phyloP scores from a whole-genome alignment of 2,797 vertebrate genomes.

The Clarias laeviceps region DNA sequence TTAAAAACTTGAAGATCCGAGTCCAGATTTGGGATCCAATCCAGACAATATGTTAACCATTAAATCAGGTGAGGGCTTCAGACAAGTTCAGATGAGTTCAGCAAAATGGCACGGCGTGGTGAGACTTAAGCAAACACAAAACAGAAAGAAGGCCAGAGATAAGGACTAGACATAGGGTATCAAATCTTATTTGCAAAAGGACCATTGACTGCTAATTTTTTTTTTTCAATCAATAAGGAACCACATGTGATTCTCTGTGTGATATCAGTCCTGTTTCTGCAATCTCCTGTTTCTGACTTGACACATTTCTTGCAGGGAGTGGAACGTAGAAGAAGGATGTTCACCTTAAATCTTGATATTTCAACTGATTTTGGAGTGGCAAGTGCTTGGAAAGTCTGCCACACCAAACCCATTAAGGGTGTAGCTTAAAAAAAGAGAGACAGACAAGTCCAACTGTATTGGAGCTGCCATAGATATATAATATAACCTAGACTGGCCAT shows the following conservation, averaged over 20 bases:
- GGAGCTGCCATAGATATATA: too few relatives aligned
- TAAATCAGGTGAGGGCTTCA: not conserved
- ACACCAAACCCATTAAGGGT: not conserved
- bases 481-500: too few relatives aligned
- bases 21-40: not conserved
- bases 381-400: not conserved
- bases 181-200: conserved; percentile 5
- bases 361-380: not conserved
- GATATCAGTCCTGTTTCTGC: not conserved
- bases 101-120: not conserved
- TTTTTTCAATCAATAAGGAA: not conserved
- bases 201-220: not conserved
- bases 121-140: not conserved
- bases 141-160: conserved; percentile 9
- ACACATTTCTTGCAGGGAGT: not conserved
- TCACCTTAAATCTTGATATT: not conserved
- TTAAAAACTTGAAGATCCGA: not conserved
- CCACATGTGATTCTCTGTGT: not conserved
- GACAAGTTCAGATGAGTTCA: not conserved
- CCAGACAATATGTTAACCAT: not conserved
- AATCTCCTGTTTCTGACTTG: not conserved
- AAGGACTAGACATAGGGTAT: not conserved
- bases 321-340: too few relatives aligned
- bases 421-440: not conserved
- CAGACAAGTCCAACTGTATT: too few relatives aligned